phyloP scores from a whole-genome alignment of 1,140 invertebrate species.

The Aphidius ervi region DNA sequence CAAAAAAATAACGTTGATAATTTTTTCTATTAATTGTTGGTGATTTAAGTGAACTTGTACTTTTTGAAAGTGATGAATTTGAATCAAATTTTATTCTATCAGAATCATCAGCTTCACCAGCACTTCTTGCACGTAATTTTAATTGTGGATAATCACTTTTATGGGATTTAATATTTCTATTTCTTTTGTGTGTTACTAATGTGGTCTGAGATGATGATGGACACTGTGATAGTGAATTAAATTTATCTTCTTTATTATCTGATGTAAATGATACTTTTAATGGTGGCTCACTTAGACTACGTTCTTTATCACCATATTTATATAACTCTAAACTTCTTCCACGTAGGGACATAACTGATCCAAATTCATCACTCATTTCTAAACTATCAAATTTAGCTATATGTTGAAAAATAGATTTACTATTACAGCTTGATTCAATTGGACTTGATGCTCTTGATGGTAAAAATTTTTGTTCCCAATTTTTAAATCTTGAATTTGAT shows the following conservation, averaged over 20 bases:
- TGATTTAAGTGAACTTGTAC: slow-evolving; percentile 48
- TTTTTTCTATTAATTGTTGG: slow-evolving; percentile 55
- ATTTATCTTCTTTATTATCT: slow-evolving; percentile 21
- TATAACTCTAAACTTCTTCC: slow-evolving; percentile 38
- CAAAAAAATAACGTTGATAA: slow-evolving; percentile 68
- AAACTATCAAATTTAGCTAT: slow-evolving; percentile 48
- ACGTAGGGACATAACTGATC: slow-evolving; percentile 34
- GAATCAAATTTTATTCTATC: slow-evolving; percentile 38
- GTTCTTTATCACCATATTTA: slow-evolving; percentile 36
- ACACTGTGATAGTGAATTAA: slow-evolving; percentile 42
- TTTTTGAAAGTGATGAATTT: slow-evolving; percentile 39
- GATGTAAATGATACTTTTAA: slow-evolving; percentile 33
- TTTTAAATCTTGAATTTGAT: slow-evolving; percentile 66
- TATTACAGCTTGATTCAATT: slow-evolving; percentile 36
- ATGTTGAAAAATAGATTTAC: slow-evolving; percentile 39
- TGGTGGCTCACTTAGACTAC: slow-evolving; percentile 53
- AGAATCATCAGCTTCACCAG: slow-evolving; percentile 54
- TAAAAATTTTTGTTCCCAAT: slow-evolving; percentile 58
- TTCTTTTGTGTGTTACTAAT: slow-evolving; percentile 64
- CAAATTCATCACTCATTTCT: slow-evolving; percentile 37
- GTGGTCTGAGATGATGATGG: slow-evolving; percentile 57
- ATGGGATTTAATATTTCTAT: slow-evolving; percentile 52
- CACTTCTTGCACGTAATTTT: slow-evolving; percentile 60
- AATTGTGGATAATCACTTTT: slow-evolving; percentile 29
- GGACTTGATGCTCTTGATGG: slow-evolving; percentile 51